Evolutionary conservation across 2,888 invertebrate species (phyloP).

Genomic region (Timema podura): DNA sequence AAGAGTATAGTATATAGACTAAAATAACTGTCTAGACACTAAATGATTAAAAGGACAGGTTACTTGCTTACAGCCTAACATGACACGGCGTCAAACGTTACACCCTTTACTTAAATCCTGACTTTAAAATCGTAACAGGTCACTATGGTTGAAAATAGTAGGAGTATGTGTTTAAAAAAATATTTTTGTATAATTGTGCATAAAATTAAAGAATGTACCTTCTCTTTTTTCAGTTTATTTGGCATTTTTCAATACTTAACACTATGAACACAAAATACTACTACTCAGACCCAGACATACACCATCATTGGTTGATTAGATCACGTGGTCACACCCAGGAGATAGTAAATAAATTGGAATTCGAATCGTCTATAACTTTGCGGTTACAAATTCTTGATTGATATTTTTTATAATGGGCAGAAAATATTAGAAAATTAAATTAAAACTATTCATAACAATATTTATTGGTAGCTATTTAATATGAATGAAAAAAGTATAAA

Average conservation of each 20-base stretch:
- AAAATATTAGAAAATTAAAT: no score
- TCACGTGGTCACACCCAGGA: slow-evolving; percentile 25
- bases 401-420: no score
- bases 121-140: background rate
- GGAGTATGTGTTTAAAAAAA: no score
- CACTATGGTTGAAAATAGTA: background rate
- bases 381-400: no score
- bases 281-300: slow-evolving; percentile 24
- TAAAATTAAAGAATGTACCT: slow-evolving; percentile 38
- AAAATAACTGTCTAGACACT: slow-evolving; percentile 8
- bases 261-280: slow-evolving; percentile 26
- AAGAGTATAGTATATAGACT: slow-evolving; percentile 18
- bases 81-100: slow-evolving; percentile 34
- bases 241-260: slow-evolving; percentile 38
- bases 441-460: no score
- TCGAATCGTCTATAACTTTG: no score
- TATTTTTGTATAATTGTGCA: background rate
- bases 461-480: no score
- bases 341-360: no score
- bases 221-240: slow-evolving; percentile 43
- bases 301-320: slow-evolving; percentile 27
- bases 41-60: slow-evolving; percentile 16
- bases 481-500: no score
- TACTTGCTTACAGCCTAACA: slow-evolving; percentile 24
- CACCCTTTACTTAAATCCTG: slow-evolving; percentile 34